Evolutionary conservation across 2,888 invertebrate species (phyloP), one percentile per base, ranked within the genome.

Genomic region (Parnassius glacialis): DNA sequence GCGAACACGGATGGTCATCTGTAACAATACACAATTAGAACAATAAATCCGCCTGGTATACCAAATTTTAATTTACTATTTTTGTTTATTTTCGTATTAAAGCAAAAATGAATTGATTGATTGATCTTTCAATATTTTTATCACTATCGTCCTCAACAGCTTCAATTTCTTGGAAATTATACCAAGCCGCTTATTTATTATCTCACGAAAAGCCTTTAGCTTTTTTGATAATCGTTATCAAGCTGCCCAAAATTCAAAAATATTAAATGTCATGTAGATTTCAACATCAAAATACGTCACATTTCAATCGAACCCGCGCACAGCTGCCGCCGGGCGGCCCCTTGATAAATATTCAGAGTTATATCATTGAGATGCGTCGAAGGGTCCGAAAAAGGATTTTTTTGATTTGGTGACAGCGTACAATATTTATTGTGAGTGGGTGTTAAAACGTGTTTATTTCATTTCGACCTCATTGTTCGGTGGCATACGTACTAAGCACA

Each of bases 311-410:
- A n/a, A 5, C 47, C 45, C 52, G 54, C 20, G 43, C 51, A 11
- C 65, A 59, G 64, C 59, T 62, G 70, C 54, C 66, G 62, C 64
- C 65, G 62, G 62, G 64, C 65, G 62, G 64, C 34, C 62, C 65
- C 67, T 62, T 69, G 68, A 71, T 73, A 73, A 73, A 74, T 74
- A 74, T 74, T 74, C 74, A 73, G 67, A 59, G 52, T 56, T 34
- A 34, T 34, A 34, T 47, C 52, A 47, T 57, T 54, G 52, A 54
- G 53, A 57, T 57, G 52, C 52, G 48, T 53, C 50, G 58, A 54
- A 58, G 51, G 57, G 52, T 16, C 57, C 59, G 54, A 57, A 57
- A 34, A 57, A 59, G 45, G 59, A 66, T 58, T 66, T 34, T 20
- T 65, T 62, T 64, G 66, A 66, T 66, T 58, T 58, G 60, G 62